These are phyloP conservation scores for Lophotriccus pileatus DNA, from an alignment of 2,797 vertebrate species.

Conservation along the genomic window DNA sequence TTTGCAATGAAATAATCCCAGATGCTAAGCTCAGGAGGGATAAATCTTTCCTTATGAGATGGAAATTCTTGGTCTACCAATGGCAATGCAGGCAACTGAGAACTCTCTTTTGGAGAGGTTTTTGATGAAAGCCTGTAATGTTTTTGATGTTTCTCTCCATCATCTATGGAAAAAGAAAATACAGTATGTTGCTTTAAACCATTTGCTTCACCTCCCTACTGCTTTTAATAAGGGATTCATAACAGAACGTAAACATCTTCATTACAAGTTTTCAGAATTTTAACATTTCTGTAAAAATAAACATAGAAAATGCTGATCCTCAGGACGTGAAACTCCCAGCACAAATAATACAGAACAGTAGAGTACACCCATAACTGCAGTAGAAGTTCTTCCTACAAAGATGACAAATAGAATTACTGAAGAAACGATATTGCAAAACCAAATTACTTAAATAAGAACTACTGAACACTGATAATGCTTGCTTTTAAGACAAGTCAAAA, in stretches of 20 bases:
- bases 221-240: background rate
- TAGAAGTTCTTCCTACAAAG: background rate
- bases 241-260: background rate
- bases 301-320: background rate
- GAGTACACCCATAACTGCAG: background rate
- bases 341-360: background rate
- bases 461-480: background rate
- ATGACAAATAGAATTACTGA: background rate
- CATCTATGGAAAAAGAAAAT: slow-evolving; percentile 72
- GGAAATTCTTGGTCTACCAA: slow-evolving; percentile 76
- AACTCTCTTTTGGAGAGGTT: slow-evolving; percentile 78
- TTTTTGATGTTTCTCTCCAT: slow-evolving; percentile 81
- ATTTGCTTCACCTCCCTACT: background rate
- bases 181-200: background rate
- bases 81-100: slow-evolving; percentile 64
- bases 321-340: background rate
- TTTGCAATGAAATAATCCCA: slow-evolving; percentile 99
- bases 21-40: slow-evolving; percentile 96
- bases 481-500: background rate
- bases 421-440: background rate
- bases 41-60: slow-evolving; percentile 86
- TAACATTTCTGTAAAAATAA: background rate
- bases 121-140: slow-evolving; percentile 80
- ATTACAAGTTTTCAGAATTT: background rate
- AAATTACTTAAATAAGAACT: background rate